Percentiles rank a stretch among this genome's conserved stretches.
phyloP scores from a whole-genome alignment of 2,888 invertebrate genomes.

The Xestia ashworthii region DNA sequence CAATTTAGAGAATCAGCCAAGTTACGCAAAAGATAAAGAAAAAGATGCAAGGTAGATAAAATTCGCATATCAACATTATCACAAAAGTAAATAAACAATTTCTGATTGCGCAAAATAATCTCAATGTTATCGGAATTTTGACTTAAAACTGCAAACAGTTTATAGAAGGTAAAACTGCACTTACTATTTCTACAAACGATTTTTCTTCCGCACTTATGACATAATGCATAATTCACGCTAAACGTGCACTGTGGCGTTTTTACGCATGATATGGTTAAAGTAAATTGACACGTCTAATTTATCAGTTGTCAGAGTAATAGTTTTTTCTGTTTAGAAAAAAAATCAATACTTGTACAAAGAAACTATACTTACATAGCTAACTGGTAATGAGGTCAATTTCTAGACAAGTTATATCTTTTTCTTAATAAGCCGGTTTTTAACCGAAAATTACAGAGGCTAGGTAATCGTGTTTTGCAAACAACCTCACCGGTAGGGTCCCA shows the following conservation, averaged over 20 bases:
- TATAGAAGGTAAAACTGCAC: neutral
- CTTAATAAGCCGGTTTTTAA: too few relatives aligned
- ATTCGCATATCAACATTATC: constrained; percentile 40
- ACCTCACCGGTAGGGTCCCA: neutral
- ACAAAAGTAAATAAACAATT: constrained; percentile 55
- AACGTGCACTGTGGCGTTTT: constrained; percentile 3
- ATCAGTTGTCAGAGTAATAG: neutral
- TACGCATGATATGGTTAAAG: neutral
- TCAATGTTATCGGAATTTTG: constrained; percentile 19
- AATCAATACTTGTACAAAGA: neutral
- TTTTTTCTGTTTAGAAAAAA: neutral
- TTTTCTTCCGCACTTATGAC: constrained; percentile 22
- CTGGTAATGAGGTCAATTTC: neutral
- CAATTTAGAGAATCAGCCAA: constrained; percentile 5
- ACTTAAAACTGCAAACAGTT: neutral
- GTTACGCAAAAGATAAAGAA: constrained; percentile 35
- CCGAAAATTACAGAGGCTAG: neutral
- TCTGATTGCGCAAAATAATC: constrained; percentile 31
- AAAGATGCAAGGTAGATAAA: constrained; percentile 42
- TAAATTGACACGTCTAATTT: neutral
- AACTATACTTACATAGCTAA: neutral
- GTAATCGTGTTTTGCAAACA: neutral
- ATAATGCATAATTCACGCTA: constrained; percentile 23
- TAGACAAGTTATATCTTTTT: neutral
- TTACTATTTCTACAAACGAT: neutral